Evolutionary conservation across 2,113 vertebrate genomes (phyloP), one percentile per base, ranked within the genome.

Genomic region (Corythoichthys haematopterus): DNA sequence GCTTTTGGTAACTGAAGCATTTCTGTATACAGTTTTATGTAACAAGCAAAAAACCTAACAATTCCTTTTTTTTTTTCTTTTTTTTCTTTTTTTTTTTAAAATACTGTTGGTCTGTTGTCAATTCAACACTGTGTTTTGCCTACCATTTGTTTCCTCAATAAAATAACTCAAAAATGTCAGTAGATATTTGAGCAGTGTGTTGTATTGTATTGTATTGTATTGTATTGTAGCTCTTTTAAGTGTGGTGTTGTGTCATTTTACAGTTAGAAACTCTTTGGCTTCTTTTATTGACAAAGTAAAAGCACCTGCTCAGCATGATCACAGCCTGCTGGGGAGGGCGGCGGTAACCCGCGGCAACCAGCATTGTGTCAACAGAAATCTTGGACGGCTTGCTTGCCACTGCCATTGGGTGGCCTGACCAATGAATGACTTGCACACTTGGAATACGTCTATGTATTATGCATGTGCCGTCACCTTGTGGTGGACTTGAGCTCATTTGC

Each of bases 331-430:
- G 72, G 67, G 64, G 48, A 48, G 46, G 55, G n/a, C 70, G 70
- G 64, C 64, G 57, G 85, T 88, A 75, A 73, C 88, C 87, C 43
- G 65, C 80, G 75, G 90, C 89, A 91, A 91, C 90, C 79, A 81
- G 85, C 74, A 86, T 83, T 83, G 75, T 83, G 86, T 88, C 84
- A 89, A 90, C 89, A 82, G 81, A 84, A 85, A 85, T 87, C 85
- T 85, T 78, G 82, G 77, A 84, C 78, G 45, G 82, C 59, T 45
- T 67, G 48, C 72, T 70, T 13, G 57, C 56, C 65, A 48, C 7
- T 63, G 11, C 79, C 65, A 89, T 89, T 90, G 88, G 89, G 76
- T 83, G 43, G 75, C 52, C 62, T 62, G 73, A 3, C 38, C 37
- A 85, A 73, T 79, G 84, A 85, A 84, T 89, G 84, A 86, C 75